These are phyloP conservation scores for Andinoacara biseriatus DNA, from an alignment of 2,113 vertebrate species.

Conservation along the genomic window DNA sequence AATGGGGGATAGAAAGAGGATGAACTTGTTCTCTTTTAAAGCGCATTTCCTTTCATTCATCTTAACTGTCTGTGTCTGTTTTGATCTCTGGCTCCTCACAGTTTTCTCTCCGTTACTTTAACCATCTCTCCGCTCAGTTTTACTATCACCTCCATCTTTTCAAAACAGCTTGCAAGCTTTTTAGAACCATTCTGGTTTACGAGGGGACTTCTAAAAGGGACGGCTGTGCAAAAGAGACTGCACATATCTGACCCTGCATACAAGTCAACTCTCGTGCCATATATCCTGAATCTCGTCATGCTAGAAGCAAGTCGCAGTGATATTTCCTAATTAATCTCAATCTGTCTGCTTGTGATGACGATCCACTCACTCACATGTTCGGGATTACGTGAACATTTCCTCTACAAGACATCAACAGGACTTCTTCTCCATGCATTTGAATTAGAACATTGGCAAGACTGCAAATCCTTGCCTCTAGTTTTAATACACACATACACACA, in stretches of 20 bases:
- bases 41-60: conserved; percentile 27
- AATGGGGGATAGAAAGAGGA: neutral
- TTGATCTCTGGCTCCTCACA: conserved; percentile 45
- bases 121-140: conserved; percentile 8
- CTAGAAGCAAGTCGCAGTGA: neutral
- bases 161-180: conserved; percentile 23
- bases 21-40: conserved; percentile 34
- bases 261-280: neutral
- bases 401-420: neutral
- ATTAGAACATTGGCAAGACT: neutral
- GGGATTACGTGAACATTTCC: conserved; percentile 31
- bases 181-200: neutral
- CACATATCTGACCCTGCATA: neutral
- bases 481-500: neutral
- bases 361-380: conserved; percentile 12
- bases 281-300: neutral
- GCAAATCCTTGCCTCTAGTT: neutral
- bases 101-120: conserved; percentile 31
- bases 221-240: neutral
- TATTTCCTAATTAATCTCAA: conserved; percentile 17
- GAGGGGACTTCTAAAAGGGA: neutral
- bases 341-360: neutral
- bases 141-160: conserved; percentile 15
- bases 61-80: conserved; percentile 17
- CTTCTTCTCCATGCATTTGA: neutral